A percentile compares a stretch with the other conserved stretches of the same genome.
Conservation (phyloP, 1,140 invertebrate genomes). For the Anastatus disparis region DNA sequence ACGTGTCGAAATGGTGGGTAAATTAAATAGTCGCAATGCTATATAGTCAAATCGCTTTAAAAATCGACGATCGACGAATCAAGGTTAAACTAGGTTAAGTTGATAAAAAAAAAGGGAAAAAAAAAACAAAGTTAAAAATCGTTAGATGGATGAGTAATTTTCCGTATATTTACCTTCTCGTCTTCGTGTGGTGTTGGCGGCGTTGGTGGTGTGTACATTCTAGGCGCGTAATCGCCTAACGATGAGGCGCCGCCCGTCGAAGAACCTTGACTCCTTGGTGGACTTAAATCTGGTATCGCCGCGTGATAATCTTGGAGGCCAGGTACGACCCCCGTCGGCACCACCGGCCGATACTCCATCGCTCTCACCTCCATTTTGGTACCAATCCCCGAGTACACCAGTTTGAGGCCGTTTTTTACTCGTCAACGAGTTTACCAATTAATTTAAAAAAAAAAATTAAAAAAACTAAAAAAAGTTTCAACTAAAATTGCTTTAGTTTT, state of each 20-base stretch:
- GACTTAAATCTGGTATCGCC: slow-evolving; percentile 63
- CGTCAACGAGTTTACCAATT: too few relatives aligned
- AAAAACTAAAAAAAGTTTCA: too few relatives aligned
- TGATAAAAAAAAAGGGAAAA: too few relatives aligned
- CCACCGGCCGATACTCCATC: slow-evolving; percentile 64
- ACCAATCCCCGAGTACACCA: slow-evolving; percentile 56
- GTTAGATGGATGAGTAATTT: too few relatives aligned
- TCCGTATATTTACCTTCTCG: slow-evolving; percentile 62
- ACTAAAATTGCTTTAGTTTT: too few relatives aligned
- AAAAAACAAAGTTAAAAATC: too few relatives aligned
- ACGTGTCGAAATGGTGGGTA: too few relatives aligned
- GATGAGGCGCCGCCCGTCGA: slow-evolving; percentile 65
- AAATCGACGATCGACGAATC: too few relatives aligned
- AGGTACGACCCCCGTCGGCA: slow-evolving; percentile 60
- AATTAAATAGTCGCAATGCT: too few relatives aligned
- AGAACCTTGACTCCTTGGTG: slow-evolving; percentile 64
- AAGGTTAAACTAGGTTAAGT: too few relatives aligned
- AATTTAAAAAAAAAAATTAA: too few relatives aligned
- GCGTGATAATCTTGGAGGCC: slow-evolving; percentile 64
- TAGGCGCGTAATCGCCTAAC: slow-evolving; percentile 63
- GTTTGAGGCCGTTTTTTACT: slow-evolving; percentile 51
- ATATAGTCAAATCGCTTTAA: too few relatives aligned
- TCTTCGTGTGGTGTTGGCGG: slow-evolving; percentile 65
- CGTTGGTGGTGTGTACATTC: slow-evolving; percentile 66
- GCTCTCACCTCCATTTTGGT: slow-evolving; percentile 64